These are phyloP conservation scores for Xylocampa areola DNA, from an alignment of 2,888 invertebrate genomes.

Conservation along the genomic window DNA sequence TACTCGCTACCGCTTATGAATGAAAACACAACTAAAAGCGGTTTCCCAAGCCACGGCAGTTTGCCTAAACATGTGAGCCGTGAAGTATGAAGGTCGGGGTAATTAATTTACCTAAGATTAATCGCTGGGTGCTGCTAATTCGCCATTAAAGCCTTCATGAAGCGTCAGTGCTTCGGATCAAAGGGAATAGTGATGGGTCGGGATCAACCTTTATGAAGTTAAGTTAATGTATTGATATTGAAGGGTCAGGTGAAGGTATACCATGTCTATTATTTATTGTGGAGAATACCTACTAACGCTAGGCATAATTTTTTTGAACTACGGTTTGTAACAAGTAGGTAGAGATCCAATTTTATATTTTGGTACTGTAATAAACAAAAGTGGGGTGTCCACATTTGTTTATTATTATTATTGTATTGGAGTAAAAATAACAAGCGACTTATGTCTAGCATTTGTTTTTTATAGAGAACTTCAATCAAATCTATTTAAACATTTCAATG, in stretches of 20 bases:
- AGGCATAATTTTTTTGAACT: too few relatives aligned
- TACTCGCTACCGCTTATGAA: conserved; percentile 53
- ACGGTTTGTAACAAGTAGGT: too few relatives aligned
- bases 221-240: conserved; percentile 2
- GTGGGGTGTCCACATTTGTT: too few relatives aligned
- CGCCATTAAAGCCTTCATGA: conserved; percentile 62
- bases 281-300: too few relatives aligned
- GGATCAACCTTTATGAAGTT: conserved; percentile 30
- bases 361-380: too few relatives aligned
- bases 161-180: conserved; percentile 50
- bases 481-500: too few relatives aligned
- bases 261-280: too few relatives aligned
- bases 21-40: conserved; percentile 43
- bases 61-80: conserved; percentile 78
- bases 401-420: too few relatives aligned
- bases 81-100: conserved; percentile 80
- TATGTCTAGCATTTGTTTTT: too few relatives aligned
- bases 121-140: conserved; percentile 73
- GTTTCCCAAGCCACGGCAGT: conserved; percentile 73
- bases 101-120: conserved; percentile 83
- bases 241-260: background rate
- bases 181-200: conserved; percentile 43
- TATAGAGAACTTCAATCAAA: too few relatives aligned
- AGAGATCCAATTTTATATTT: too few relatives aligned
- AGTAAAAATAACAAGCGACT: too few relatives aligned